phyloP scores from a whole-genome alignment of 2,797 vertebrate species.

The Ctenochaetus hawaiiensis region DNA sequence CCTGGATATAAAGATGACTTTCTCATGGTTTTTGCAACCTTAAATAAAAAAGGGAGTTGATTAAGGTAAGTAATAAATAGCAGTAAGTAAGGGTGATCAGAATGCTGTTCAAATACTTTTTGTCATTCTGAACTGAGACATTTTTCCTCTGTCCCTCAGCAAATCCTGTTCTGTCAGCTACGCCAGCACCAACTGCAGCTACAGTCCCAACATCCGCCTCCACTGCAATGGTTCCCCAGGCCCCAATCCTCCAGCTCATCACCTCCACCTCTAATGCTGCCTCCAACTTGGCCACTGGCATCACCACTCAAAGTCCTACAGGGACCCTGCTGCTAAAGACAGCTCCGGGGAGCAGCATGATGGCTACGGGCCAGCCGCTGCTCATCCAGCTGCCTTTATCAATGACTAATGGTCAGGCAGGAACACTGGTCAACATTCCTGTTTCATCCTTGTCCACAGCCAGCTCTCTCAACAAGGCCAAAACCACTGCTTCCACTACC shows the following conservation, averaged over 20 bases:
- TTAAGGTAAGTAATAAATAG: background rate
- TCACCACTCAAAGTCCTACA: slow-evolving; percentile 81
- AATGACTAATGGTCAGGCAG: slow-evolving; percentile 81
- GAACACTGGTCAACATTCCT: slow-evolving; percentile 84
- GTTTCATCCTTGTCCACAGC: slow-evolving; percentile 84
- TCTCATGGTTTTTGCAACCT: slow-evolving; percentile 1
- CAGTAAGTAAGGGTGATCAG: background rate
- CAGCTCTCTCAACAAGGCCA: slow-evolving; percentile 80
- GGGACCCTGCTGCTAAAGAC: slow-evolving; percentile 85
- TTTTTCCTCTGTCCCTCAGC: slow-evolving; percentile 28
- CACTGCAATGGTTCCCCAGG: slow-evolving; percentile 84
- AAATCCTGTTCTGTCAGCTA: slow-evolving; percentile 42
- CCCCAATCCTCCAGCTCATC: slow-evolving; percentile 84
- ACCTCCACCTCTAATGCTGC: slow-evolving; percentile 76
- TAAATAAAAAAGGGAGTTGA: background rate
- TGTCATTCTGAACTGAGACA: slow-evolving; percentile 3
- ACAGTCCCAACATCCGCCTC: slow-evolving; percentile 79
- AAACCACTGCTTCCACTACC: slow-evolving; percentile 81
- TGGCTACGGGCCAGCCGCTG: slow-evolving; percentile 87
- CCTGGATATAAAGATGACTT: background rate
- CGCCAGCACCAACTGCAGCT: slow-evolving; percentile 32
- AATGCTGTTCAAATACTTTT: slow-evolving; percentile 12
- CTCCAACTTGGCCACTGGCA: slow-evolving; percentile 72
- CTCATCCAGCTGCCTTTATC: slow-evolving; percentile 87
- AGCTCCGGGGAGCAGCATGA: slow-evolving; percentile 76